A percentile compares a stretch with the other conserved stretches of the same genome.
Conservation (phyloP, 2,888 invertebrate genomes). For the Ditula angustiorana region DNA sequence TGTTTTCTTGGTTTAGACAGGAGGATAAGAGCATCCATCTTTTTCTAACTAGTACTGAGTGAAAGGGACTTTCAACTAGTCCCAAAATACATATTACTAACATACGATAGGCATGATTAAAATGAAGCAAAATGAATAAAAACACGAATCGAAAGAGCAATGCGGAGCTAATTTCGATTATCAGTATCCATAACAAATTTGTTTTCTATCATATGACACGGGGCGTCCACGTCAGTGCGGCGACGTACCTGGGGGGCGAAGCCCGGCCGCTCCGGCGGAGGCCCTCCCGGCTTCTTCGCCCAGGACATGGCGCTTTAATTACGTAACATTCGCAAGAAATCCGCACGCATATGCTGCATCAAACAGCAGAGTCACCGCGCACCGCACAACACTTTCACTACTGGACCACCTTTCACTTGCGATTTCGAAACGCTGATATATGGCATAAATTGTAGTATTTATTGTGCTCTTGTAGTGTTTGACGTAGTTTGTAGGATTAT, state of each 20-base stretch:
- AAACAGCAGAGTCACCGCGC: constrained; percentile 72
- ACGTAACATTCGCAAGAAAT: constrained; percentile 77
- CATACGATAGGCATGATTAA: not conserved
- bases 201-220: constrained; percentile 70
- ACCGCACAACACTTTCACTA: constrained; percentile 75
- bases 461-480: constrained; percentile 39
- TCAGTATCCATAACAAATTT: constrained; percentile 30
- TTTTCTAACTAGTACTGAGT: not conserved
- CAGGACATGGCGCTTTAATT: constrained; percentile 79
- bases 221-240: constrained; percentile 65
- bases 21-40: not conserved
- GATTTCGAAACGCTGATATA: constrained; percentile 32
- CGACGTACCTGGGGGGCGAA: constrained; percentile 70
- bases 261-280: constrained; percentile 63
- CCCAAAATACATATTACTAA: not conserved
- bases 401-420: constrained; percentile 43
- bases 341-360: constrained; percentile 71
- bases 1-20: not conserved
- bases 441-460: constrained; percentile 18
- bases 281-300: constrained; percentile 73
- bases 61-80: not conserved
- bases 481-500: constrained; percentile 52
- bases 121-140: not conserved
- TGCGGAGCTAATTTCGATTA: not conserved
- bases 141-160: not conserved